Conservation (phyloP, 1,140 invertebrate species). For the Bilobella aurantiaca region DNA sequence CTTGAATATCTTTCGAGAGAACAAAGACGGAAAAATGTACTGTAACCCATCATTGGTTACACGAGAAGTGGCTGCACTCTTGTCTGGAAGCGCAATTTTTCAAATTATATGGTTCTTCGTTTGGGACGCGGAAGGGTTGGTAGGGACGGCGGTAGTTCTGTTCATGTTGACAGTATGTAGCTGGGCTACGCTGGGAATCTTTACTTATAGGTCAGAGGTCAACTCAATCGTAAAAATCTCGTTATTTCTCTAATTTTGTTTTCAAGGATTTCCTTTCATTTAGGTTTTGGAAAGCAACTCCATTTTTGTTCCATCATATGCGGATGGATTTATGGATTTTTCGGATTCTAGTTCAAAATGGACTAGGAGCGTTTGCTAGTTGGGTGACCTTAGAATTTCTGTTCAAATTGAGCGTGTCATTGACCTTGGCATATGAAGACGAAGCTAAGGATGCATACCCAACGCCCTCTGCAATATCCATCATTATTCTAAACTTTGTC, state of each 20-base stretch:
- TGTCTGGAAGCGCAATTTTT: neutral
- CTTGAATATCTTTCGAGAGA: neutral
- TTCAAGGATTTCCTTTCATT: neutral
- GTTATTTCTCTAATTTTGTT: neutral
- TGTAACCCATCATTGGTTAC: slow-evolving; percentile 1
- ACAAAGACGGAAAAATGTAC: slow-evolving; percentile 5
- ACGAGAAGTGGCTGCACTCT: neutral
- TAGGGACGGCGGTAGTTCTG: neutral
- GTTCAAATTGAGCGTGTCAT: slow-evolving; percentile 1
- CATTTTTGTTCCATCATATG: slow-evolving; percentile 4
- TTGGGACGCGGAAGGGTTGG: neutral
- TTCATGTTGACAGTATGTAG: neutral
- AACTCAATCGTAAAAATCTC: neutral
- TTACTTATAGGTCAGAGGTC: slow-evolving; percentile 9
- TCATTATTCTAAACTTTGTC: slow-evolving; percentile 14
- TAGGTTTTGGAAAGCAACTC: slow-evolving; percentile 7
- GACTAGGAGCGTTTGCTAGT: neutral
- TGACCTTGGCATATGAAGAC: neutral
- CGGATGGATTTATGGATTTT: slow-evolving; percentile 12
- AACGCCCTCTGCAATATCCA: neutral
- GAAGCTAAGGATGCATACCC: neutral
- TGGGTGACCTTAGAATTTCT: slow-evolving; percentile 4
- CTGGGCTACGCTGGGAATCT: slow-evolving; percentile 1
- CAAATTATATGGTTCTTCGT: slow-evolving; percentile 7
- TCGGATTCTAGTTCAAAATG: slow-evolving; percentile 13